Evolutionary conservation across 2,888 invertebrate genomes (phyloP).

Genomic region (Eueremaeus valkanovi): DNA sequence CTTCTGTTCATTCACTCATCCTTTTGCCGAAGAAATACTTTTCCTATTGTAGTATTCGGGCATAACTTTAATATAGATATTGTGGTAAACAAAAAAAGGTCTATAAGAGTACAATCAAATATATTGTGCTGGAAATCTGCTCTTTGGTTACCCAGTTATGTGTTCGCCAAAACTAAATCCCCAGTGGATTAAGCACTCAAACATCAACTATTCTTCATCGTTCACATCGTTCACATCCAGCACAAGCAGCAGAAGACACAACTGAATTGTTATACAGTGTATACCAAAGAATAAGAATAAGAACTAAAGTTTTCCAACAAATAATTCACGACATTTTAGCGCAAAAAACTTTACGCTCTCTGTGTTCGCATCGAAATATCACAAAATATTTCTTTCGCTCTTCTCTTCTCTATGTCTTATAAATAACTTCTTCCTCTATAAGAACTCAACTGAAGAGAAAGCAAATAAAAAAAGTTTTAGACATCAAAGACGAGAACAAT

Average conservation of each 20-base stretch:
- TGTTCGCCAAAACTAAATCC: conserved; percentile 8
- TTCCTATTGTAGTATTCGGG: no score
- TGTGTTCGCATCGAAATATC: not conserved
- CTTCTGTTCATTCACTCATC: not conserved
- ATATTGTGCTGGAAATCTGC: conserved; percentile 15
- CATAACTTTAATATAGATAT: not conserved
- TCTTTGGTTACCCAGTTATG: conserved; percentile 22
- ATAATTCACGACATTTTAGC: not conserved
- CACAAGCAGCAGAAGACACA: not conserved
- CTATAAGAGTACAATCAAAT: not conserved
- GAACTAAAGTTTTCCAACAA: not conserved
- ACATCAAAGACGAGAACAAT: no score
- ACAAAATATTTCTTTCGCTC: not conserved
- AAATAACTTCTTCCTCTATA: no score
- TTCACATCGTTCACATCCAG: not conserved
- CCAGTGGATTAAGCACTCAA: conserved; percentile 13
- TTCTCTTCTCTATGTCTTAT: no score
- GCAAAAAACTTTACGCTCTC: not conserved
- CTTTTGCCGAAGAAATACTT: no score
- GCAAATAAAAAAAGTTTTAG: no score
- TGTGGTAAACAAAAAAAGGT: not conserved
- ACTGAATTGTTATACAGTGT: no score
- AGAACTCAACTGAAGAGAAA: no score
- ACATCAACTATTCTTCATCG: conserved; percentile 2
- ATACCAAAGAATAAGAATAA: not conserved